Evolutionary conservation across 2,113 vertebrate species (phyloP), one percentile per base, ranked within the genome.

Genomic region (Mobula birostris): DNA sequence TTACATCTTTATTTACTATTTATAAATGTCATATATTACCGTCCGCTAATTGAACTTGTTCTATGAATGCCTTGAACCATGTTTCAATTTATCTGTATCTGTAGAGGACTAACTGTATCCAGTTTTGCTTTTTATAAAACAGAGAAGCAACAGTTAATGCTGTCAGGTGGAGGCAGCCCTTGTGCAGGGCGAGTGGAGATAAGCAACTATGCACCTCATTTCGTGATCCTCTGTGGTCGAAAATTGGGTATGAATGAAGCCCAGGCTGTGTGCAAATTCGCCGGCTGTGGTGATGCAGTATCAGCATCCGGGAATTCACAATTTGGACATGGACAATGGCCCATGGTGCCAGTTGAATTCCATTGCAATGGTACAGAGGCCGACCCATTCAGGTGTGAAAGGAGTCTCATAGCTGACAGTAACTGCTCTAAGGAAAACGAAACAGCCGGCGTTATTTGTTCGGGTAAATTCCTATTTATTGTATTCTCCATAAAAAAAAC

Each of bases 331-430:
- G 94, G 94, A 82, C 63, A 36, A 36, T 66, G 58, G 15, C 87
- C 76, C 36, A 94, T 95, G 77, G 94, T 94, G 94, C 63, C 94
- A 9, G 94, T 94, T 94, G 94, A 94, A 82, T 94, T 95, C 94
- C 91, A 92, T 61, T 95, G 95, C 94, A 92, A 95, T 74, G 95
- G 95, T 78, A 95, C 94, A 29, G 95, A 95, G 94, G 95, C 94
- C 29, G 93, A 94, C 74, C 94, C 95, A 56, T 95, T 80, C 91
- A 82, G 95, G 56, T 95, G 95, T 56, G 36, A 82, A 8, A 0
- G 40, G 5, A 82, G 48, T 15, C 0, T 0, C 2, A 48, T 82
- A 40, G 19, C 15, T 82, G 36, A 82, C 79, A 48, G 0, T 0
- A 82, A 82, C 79, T 82, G 79, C 21, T 82, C 79, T 21, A 48